Evolutionary conservation across 2,888 invertebrate genomes (phyloP), one percentile per base, ranked within the genome.

Genomic region (Heliconius aoede): DNA sequence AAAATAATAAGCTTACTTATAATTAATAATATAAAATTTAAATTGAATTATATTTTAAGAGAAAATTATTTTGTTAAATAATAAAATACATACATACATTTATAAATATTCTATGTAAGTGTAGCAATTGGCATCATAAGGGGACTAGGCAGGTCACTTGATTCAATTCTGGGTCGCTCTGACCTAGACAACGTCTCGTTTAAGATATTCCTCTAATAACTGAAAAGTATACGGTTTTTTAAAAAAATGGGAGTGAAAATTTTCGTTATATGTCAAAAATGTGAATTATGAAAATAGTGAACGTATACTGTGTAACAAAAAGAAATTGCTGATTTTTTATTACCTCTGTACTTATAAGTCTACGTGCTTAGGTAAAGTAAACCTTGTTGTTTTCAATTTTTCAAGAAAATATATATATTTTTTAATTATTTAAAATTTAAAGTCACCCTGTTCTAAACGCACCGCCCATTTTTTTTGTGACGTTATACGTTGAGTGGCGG

Each of bases 121-220:
- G 79, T 79, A 77, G 67, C 79, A 79, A 78, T 78, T 79, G 73
- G 73, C 28, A 58, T 74, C 73, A 79, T 79, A 78, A 79, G 68
- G 67, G 26, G 65, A 73, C 77, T 76, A 62, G 77, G 67, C 73
- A 62, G 77, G 67, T 46, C 64, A 46, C 67, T 55, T 79, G 73
- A 79, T 79, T 79, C 78, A 79, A 79, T 79, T 79, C 74, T 15
- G 67, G 61, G 55, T 64, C 67, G 75, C 62, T 62, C 65, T 46
- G 67, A 79, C 46, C 61, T 58, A 32, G 32, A 69, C 55, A 36
- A 55, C 60, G 72, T 69, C 69, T 76, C 73, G 73, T 69, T 58
- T 4, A 64, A 75, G 77, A 77, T 73, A 55, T 69, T 65, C 9
- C 28, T 58, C 24, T 60, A 46, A 55, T 30, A 69, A 30, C 51